phyloP scores from a whole-genome alignment of 2,113 vertebrate genomes.

The Pyrgilauda ruficollis region DNA sequence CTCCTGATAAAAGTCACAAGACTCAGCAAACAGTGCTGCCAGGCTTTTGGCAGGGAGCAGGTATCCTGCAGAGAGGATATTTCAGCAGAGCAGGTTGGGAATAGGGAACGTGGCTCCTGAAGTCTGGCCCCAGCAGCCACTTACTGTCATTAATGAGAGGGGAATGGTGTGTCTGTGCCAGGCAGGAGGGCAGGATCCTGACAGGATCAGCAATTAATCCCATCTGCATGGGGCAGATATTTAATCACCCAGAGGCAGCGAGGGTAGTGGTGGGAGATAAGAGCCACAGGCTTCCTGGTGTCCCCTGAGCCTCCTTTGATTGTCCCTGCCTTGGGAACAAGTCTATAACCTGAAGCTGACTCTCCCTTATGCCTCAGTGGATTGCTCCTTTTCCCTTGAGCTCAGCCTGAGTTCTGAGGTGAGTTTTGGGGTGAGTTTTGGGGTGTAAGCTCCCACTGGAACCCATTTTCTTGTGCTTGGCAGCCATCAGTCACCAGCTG shows the following conservation, averaged over 20 bases:
- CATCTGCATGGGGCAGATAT: neutral
- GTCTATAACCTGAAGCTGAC: neutral
- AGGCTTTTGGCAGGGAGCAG: neutral
- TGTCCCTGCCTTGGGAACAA: neutral
- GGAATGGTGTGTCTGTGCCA: neutral
- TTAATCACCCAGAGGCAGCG: neutral
- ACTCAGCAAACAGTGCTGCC: neutral
- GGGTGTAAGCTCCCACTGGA: neutral
- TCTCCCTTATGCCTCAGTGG: neutral
- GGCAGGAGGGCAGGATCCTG: neutral
- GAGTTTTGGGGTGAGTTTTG: neutral
- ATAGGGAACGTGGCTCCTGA: neutral
- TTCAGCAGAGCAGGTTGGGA: neutral
- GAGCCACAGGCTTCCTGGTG: neutral
- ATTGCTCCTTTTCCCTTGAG: neutral
- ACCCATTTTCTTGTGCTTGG: neutral
- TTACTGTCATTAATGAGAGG: neutral
- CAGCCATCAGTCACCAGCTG: neutral
- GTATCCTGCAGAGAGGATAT: neutral
- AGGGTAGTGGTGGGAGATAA: neutral
- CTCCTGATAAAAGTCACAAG: neutral
- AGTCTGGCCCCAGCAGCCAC: neutral
- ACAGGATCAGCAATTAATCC: neutral
- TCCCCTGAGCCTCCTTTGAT: neutral
- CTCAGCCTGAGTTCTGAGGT: neutral